Evolutionary conservation across 2,113 vertebrate species (phyloP), one percentile per base, ranked within the genome.

Genomic region (Pelodiscus sinensis): DNA sequence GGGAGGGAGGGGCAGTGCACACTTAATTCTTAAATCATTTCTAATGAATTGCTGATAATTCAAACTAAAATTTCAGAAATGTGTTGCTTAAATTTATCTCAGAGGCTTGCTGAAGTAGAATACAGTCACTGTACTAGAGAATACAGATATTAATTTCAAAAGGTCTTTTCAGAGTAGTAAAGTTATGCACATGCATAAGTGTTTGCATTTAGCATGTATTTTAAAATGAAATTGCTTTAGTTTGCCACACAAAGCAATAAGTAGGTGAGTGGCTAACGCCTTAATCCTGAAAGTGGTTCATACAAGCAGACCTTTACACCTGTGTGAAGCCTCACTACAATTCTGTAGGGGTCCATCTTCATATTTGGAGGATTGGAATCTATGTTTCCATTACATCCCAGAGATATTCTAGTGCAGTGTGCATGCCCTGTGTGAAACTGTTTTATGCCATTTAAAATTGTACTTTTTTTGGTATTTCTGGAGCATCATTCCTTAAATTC

Each of bases 341-440:
- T 44, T 21, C 22, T 44, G 18, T 38, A 35, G 51, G 31, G 8
- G 3, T 50, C 51, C 35, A 3, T 27, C 56, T 85, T 24, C 3
- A 0, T 9, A 1, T 2, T 29, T 80, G 8, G 50, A 88, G 35
- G 85, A 52, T 15, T 35, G 2, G 56, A 35, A 29, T 4, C 3
- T 8, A 18, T 8, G 62, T 54, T 5, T 31, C 25, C 56, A 2
- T 14, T 79, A 1, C 44, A 14, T 88, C 88, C 60, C 35, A 78
- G 50, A 3, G 5, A 2, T 1, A 2, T 56, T 88, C 15, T 78
- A 52, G 25, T 18, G 6, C 73, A 88, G 2, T n/a, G 19, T 38
- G 79, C 0, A 0, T 62, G 60, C 60, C 83, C 84, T 92, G 6
- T 91, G 31, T 0, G 1, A 15, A 6, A 51, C 50, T 81, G 2